These are phyloP conservation scores for Herpailurus yagouaroundi DNA, from an alignment of 2,113 vertebrate genomes.

Conservation along the genomic window DNA sequence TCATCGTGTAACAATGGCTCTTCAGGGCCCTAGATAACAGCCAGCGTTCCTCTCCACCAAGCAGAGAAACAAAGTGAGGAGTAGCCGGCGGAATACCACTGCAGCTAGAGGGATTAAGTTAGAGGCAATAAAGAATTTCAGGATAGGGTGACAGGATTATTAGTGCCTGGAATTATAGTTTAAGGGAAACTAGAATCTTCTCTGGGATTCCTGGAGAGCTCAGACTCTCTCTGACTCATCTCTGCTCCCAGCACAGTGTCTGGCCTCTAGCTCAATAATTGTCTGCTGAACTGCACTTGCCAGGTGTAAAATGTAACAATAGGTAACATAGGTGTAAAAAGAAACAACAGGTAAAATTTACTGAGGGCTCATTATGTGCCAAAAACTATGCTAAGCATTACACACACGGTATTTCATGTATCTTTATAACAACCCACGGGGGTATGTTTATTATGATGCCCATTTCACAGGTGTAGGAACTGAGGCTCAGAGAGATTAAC, in stretches of 20 bases:
- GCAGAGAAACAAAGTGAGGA: not conserved
- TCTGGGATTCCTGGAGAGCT: not conserved
- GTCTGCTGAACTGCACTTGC: not conserved
- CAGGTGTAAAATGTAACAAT: not conserved
- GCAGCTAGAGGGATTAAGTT: not conserved
- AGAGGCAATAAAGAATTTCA: not conserved
- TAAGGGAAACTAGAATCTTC: not conserved
- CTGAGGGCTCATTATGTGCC: not conserved
- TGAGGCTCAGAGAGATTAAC: not conserved
- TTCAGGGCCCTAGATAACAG: not conserved
- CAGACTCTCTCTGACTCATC: not conserved
- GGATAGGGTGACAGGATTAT: not conserved
- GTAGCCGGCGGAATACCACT: not conserved
- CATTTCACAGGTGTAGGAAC: not conserved
- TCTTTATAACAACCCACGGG: not conserved
- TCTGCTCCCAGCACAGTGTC: not conserved
- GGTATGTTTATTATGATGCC: not conserved
- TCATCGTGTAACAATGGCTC: not conserved
- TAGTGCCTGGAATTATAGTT: not conserved
- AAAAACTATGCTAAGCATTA: not conserved
- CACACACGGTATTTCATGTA: not conserved
- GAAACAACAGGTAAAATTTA: not conserved
- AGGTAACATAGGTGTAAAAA: not conserved
- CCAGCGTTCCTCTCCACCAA: not conserved
- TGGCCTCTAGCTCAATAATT: not conserved